These are phyloP conservation scores for Prorops nasuta DNA, from an alignment of 1,140 invertebrate genomes.

Conservation along the genomic window DNA sequence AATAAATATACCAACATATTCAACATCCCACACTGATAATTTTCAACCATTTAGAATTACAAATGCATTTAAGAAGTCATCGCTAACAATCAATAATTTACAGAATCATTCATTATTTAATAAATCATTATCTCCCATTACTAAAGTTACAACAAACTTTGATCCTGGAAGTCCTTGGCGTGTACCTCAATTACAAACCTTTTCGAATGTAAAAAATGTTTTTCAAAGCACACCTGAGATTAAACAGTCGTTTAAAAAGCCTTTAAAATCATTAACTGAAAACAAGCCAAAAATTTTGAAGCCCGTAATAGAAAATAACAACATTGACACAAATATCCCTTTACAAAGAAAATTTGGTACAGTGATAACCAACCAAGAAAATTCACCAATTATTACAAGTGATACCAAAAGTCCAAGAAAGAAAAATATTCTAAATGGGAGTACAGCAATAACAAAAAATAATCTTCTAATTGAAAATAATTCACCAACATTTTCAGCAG, in stretches of 20 bases:
- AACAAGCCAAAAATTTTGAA: not conserved
- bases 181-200: constrained; percentile 17
- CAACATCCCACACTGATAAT: constrained; percentile 17
- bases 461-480: not conserved
- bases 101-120: constrained; percentile 34
- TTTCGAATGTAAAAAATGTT: constrained; percentile 32
- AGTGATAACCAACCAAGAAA: constrained; percentile 29
- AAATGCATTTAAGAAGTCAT: constrained; percentile 21
- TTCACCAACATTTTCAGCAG: too few relatives aligned
- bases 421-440: too few relatives aligned
- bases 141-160: constrained; percentile 13
- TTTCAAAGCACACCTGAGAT: constrained; percentile 42
- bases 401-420: not conserved
- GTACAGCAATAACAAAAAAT: constrained; percentile 4
- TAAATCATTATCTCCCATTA: constrained; percentile 41
- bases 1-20: constrained; percentile 15
- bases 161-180: constrained; percentile 40
- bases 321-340: not conserved
- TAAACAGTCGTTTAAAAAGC: constrained; percentile 8
- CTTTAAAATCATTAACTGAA: not conserved
- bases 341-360: constrained; percentile 37
- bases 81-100: constrained; percentile 10
- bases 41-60: constrained; percentile 24
- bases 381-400: not conserved
- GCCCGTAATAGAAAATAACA: not conserved